Evolutionary conservation across 2,113 vertebrate species (phyloP).

Genomic region (Strix uralensis): DNA sequence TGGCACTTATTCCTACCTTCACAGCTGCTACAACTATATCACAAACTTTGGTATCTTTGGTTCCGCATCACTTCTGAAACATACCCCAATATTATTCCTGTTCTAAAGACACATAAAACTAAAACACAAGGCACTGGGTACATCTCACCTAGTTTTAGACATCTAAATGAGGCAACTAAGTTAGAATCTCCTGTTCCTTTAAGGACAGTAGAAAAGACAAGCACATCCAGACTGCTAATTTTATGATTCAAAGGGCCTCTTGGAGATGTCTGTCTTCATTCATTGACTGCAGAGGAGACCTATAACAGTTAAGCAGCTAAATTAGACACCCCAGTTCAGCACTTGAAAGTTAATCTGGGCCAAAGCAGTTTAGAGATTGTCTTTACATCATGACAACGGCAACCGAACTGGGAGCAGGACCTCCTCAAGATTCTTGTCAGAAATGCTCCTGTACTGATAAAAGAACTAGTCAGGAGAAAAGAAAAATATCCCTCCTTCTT

Average conservation of each 20-base stretch:
- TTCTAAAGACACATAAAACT: background rate
- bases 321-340: background rate
- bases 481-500: background rate
- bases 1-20: background rate
- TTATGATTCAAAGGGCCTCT: background rate
- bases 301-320: background rate
- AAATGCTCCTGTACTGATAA: background rate
- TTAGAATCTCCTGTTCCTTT: background rate
- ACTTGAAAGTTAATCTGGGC: background rate
- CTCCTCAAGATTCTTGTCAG: background rate
- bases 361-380: background rate
- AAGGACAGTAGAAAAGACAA: background rate
- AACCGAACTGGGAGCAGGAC: background rate
- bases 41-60: background rate
- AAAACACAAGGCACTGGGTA: fast-evolving
- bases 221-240: background rate
- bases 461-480: background rate
- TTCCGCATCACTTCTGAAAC: background rate
- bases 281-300: background rate
- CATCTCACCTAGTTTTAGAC: background rate
- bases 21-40: background rate
- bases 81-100: background rate
- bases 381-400: background rate
- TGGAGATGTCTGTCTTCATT: background rate
- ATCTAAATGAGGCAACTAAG: background rate